Conservation (phyloP, 2,888 invertebrate species). For the Latheticus oryzae region DNA sequence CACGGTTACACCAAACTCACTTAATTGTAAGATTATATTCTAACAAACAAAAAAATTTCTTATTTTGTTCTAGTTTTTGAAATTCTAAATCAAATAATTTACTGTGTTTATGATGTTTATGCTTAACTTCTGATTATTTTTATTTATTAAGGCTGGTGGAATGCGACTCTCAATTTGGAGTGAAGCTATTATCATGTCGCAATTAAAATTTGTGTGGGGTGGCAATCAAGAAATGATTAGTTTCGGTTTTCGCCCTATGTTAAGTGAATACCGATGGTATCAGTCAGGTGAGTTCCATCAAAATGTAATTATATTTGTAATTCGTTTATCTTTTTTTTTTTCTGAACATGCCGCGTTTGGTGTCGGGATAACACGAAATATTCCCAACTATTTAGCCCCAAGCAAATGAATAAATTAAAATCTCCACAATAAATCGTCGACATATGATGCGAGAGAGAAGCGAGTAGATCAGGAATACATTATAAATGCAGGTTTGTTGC, state of each 20-base stretch:
- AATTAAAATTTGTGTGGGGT: too few relatives aligned
- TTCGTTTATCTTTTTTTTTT: slow-evolving; percentile 57
- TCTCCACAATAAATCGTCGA: slow-evolving; percentile 64
- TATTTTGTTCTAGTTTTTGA: too few relatives aligned
- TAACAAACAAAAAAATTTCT: too few relatives aligned
- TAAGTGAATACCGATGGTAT: slow-evolving; percentile 48
- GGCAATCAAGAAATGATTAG: not conserved
- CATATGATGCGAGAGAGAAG: slow-evolving; percentile 60
- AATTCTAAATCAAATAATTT: too few relatives aligned
- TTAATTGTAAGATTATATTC: too few relatives aligned
- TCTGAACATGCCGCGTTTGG: slow-evolving; percentile 52
- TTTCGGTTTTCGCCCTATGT: slow-evolving; percentile 16
- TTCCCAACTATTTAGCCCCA: slow-evolving; percentile 60
- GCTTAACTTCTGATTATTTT: too few relatives aligned
- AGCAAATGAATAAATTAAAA: slow-evolving; percentile 64
- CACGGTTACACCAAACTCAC: too few relatives aligned
- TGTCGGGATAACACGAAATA: slow-evolving; percentile 59
- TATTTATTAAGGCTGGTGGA: too few relatives aligned
- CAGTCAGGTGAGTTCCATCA: slow-evolving; percentile 58
- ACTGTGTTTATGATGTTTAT: too few relatives aligned
- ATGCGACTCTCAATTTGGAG: too few relatives aligned
- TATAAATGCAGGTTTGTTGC: slow-evolving; percentile 59
- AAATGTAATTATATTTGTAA: slow-evolving; percentile 63
- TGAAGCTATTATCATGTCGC: too few relatives aligned
- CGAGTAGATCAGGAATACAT: slow-evolving; percentile 59